Conservation (phyloP, 2,888 invertebrate genomes). For the Caenorhabditis becei region DNA sequence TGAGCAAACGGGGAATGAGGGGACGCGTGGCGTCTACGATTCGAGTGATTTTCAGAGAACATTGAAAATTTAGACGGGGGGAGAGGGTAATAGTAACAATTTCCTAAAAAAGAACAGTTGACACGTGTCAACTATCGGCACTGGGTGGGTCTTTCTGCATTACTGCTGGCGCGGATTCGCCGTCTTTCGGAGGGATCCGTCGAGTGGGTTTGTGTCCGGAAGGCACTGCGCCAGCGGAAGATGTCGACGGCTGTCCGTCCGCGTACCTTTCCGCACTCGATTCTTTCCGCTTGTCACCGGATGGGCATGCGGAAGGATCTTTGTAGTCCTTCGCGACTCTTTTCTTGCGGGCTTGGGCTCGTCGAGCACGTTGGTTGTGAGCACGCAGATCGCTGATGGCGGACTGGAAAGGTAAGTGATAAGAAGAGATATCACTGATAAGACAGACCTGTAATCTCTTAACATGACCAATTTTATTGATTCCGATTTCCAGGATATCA, state of each 20-base stretch:
- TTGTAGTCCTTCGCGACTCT: conserved; percentile 39
- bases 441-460: conserved; percentile 92
- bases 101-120: not conserved
- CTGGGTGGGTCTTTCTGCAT: conserved; percentile 44
- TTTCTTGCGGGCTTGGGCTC: conserved; percentile 38
- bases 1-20: not conserved
- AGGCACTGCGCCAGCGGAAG: conserved; percentile 12
- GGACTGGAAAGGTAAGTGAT: conserved; percentile 48
- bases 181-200: conserved; percentile 45
- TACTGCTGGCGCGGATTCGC: conserved; percentile 47
- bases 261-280: conserved; percentile 34
- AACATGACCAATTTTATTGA: conserved; percentile 95
- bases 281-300: conserved; percentile 36
- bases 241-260: conserved; percentile 45
- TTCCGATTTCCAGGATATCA: conserved; percentile 88
- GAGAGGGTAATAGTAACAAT: conserved; percentile 4
- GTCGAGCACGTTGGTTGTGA: conserved; percentile 45
- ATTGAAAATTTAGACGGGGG: conserved; percentile 6
- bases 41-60: conserved; percentile 20
- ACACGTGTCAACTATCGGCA: not conserved
- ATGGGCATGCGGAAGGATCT: not conserved
- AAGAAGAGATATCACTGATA: too few relatives aligned
- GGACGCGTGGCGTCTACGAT: conserved; percentile 37
- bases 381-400: conserved; percentile 48
- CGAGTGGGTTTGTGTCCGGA: not conserved